A percentile compares a stretch with the other conserved stretches of the same genome.
phyloP scores from a whole-genome alignment of 2,113 vertebrate species.

The Bombycilla garrulus region DNA sequence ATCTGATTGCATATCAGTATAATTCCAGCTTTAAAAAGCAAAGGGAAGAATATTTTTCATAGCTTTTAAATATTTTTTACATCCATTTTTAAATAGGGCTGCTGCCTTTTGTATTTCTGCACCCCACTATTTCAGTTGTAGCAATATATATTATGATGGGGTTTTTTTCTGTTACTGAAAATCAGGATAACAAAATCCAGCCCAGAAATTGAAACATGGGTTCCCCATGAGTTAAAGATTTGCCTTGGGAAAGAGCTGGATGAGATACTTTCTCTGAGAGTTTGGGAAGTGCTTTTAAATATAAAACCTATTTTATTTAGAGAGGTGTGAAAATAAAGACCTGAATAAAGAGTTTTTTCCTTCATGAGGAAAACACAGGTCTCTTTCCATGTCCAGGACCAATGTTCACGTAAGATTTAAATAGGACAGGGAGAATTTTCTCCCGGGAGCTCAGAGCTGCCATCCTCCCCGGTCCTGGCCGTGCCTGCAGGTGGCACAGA shows the following conservation, averaged over 20 bases:
- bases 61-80: not conserved
- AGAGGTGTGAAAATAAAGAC: not conserved
- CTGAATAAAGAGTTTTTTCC: not conserved
- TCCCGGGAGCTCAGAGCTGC: not conserved
- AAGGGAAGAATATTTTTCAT: not conserved
- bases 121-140: not conserved
- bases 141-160: not conserved
- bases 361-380: not conserved
- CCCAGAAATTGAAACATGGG: not conserved
- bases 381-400: not conserved
- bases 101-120: not conserved
- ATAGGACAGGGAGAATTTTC: not conserved
- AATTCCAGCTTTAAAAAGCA: not conserved
- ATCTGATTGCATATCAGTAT: not conserved
- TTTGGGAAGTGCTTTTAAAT: not conserved
- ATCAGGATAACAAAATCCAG: not conserved
- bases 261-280: not conserved
- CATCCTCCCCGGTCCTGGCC: not conserved
- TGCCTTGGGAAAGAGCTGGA: not conserved
- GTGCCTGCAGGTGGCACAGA: rapidly evolving
- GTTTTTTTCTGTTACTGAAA: not conserved
- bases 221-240: not conserved
- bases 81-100: not conserved
- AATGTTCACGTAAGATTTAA: not conserved
- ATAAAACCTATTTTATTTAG: not conserved